A percentile compares a stretch with the other conserved stretches of the same genome.
Conservation (phyloP, 2,797 vertebrate species). For the Enteromius thamalakanensis region DNA sequence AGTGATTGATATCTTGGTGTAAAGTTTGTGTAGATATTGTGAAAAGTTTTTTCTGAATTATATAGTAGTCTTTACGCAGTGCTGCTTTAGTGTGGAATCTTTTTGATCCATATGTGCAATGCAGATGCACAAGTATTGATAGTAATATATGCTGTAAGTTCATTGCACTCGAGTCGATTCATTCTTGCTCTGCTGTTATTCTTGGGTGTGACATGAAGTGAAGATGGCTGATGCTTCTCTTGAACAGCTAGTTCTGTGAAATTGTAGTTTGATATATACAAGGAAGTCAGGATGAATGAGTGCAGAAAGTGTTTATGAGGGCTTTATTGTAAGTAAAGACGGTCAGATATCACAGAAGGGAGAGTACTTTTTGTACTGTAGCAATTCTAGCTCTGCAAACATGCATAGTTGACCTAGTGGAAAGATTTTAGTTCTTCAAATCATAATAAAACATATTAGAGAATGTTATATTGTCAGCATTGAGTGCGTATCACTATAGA, state of each 20-base stretch:
- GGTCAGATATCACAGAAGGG: conserved; percentile 6
- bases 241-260: conserved; percentile 10
- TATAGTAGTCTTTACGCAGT: background rate
- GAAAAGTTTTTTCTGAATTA: background rate
- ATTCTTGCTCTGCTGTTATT: conserved; percentile 1
- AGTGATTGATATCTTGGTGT: background rate
- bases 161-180: background rate
- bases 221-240: background rate
- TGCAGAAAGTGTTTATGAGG: background rate
- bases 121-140: conserved; percentile 9
- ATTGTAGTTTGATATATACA: background rate
- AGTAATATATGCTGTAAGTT: background rate
- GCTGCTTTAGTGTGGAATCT: background rate
- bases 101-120: conserved; percentile 5
- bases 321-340: conserved; percentile 23
- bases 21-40: conserved; percentile 1
- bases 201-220: background rate
- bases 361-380: conserved; percentile 22
- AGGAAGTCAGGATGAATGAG: background rate
- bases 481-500: conserved; percentile 3
- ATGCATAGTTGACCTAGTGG: background rate
- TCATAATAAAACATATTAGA: background rate
- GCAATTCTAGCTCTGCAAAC: background rate
- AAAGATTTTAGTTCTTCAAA: background rate
- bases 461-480: background rate